Evolutionary conservation across 2,797 vertebrate species (phyloP).

Genomic region (Dallia pectoralis): DNA sequence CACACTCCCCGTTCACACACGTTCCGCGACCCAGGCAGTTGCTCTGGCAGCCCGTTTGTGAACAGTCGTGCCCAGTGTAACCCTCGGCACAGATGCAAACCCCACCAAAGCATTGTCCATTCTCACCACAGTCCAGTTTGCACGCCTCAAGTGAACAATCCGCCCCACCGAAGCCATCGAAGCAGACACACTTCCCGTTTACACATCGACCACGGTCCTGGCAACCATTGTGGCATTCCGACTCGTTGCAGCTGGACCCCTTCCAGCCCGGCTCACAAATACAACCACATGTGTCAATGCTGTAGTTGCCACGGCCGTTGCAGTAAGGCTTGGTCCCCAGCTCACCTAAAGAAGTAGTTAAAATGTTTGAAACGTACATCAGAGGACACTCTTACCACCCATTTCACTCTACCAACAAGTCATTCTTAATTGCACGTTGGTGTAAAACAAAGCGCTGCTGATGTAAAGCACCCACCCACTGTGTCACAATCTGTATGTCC

Average conservation of each 20-base stretch:
- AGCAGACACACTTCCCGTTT: slow-evolving; percentile 83
- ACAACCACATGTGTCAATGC: slow-evolving; percentile 76
- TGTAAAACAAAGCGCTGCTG: background rate
- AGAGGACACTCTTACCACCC: background rate
- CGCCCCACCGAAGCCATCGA: slow-evolving; percentile 79
- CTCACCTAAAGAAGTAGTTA: slow-evolving; percentile 66
- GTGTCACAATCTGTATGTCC: too few species aligned
- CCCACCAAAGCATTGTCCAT: slow-evolving; percentile 78
- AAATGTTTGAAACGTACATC: background rate
- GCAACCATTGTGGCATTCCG: slow-evolving; percentile 80
- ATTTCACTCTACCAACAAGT: background rate
- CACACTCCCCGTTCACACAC: slow-evolving; percentile 82
- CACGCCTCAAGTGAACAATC: slow-evolving; percentile 81
- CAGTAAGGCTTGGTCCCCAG: slow-evolving; percentile 86
- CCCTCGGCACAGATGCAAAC: slow-evolving; percentile 81
- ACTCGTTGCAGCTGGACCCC: slow-evolving; percentile 82
- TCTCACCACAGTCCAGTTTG: slow-evolving; percentile 69
- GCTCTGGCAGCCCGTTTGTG: slow-evolving; percentile 77
- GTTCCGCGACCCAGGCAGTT: slow-evolving; percentile 81
- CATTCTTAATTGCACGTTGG: background rate
- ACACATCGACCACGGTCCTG: slow-evolving; percentile 83
- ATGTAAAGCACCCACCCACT: too few species aligned
- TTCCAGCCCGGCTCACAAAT: slow-evolving; percentile 81
- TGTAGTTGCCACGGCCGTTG: slow-evolving; percentile 88
- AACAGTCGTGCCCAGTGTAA: slow-evolving; percentile 81